Conservation (phyloP, 2,797 vertebrate species). For the Sebastes umbrosus region DNA sequence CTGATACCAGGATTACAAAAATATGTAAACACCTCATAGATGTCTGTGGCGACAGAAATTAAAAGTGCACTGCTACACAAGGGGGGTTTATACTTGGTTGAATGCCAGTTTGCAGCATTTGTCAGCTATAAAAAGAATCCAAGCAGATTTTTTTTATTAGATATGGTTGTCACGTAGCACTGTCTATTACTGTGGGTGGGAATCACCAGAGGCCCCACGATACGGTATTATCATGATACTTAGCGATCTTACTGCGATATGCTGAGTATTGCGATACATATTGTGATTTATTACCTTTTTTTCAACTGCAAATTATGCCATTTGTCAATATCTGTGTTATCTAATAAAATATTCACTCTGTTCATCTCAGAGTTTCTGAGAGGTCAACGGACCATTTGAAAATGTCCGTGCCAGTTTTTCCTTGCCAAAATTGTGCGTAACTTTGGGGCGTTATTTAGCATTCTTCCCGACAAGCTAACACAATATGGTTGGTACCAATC, state of each 20-base stretch:
- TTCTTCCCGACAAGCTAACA: not conserved
- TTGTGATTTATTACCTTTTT: not conserved
- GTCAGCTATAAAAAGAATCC: not conserved
- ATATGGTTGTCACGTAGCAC: not conserved
- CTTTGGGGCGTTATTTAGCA: not conserved
- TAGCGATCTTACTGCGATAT: not conserved
- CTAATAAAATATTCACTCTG: not conserved
- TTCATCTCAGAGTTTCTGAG: not conserved
- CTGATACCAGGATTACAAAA: not conserved
- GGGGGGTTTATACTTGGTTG: not conserved
- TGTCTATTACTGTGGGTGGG: not conserved
- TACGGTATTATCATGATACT: not conserved
- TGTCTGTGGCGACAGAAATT: not conserved
- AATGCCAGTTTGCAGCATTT: not conserved
- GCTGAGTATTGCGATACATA: not conserved
- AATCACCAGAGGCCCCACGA: not conserved
- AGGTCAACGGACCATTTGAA: not conserved
- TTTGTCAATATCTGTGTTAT: not conserved
- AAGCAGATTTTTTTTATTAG: not conserved
- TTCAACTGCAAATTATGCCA: not conserved
- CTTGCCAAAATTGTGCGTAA: not conserved
- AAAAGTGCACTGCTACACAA: not conserved
- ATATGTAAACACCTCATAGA: not conserved
- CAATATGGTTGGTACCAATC: no score
- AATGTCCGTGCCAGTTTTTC: not conserved